phyloP scores from a whole-genome alignment of 1,140 invertebrate genomes.

The Pseudomyrmex flavicornis region DNA sequence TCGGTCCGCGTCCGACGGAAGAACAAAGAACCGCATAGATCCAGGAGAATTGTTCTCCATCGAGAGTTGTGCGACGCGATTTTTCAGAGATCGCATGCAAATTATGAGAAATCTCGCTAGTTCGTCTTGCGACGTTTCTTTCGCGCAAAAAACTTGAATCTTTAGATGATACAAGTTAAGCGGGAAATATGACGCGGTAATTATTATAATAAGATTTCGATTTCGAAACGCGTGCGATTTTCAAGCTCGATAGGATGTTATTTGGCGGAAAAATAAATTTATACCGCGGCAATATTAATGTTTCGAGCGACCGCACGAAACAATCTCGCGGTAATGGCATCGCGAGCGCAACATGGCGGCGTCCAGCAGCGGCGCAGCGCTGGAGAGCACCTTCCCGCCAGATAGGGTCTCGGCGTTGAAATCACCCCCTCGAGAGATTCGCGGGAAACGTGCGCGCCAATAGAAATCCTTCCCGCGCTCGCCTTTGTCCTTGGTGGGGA shows the following conservation, averaged over 20 bases:
- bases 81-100: slow-evolving; percentile 27
- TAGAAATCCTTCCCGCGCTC: slow-evolving; percentile 73
- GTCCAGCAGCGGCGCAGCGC: background rate
- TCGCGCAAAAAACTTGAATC: too few relatives aligned
- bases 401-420: slow-evolving; percentile 70
- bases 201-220: background rate
- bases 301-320: slow-evolving; percentile 21
- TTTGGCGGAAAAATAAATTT: background rate
- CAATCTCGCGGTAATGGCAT: background rate
- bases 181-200: background rate
- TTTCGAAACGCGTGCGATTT: too few relatives aligned
- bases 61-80: background rate
- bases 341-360: slow-evolving; percentile 10
- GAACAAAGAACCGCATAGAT: slow-evolving; percentile 66
- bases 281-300: background rate
- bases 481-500: slow-evolving; percentile 43
- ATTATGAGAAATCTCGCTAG: background rate
- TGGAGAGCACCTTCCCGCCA: slow-evolving; percentile 62
- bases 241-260: too few relatives aligned
- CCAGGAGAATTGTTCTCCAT: slow-evolving; percentile 29
- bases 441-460: slow-evolving; percentile 64
- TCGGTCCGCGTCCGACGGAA: slow-evolving; percentile 59
- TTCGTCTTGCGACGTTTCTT: background rate
- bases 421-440: slow-evolving; percentile 70
- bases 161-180: background rate